phyloP scores from a whole-genome alignment of 2,888 invertebrate genomes.

The Microctonus brassicae region DNA sequence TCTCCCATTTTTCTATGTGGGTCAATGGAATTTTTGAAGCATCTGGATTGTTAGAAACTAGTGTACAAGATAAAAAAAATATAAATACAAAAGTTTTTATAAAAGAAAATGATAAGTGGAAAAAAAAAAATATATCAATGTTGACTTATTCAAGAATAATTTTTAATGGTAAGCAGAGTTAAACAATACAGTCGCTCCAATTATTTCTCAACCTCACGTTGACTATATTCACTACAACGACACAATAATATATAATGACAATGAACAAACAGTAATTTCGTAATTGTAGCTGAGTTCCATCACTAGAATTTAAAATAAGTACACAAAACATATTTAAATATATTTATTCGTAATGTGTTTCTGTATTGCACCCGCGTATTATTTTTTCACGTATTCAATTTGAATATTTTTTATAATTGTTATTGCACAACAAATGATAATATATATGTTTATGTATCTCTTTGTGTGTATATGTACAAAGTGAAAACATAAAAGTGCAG shows the following conservation, averaged over 20 bases:
- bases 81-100: no score
- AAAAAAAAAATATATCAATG: slow-evolving; percentile 1
- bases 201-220: slow-evolving; percentile 37
- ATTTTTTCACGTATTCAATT: background rate
- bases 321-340: background rate
- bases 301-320: background rate
- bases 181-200: slow-evolving; percentile 40
- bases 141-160: slow-evolving; percentile 18
- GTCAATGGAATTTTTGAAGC: slow-evolving; percentile 5
- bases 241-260: background rate
- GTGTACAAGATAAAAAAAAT: slow-evolving; percentile 8
- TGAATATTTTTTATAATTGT: background rate
- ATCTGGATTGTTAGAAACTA: background rate
- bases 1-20: background rate
- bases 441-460: background rate
- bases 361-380: background rate
- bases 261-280: background rate
- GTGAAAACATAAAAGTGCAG: background rate
- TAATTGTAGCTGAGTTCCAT: background rate
- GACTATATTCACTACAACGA: slow-evolving; percentile 11
- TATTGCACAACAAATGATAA: background rate
- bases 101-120: no score
- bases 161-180: slow-evolving; percentile 15
- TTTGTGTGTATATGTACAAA: background rate
- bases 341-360: background rate